Percentiles rank a stretch among this genome's conserved stretches.
Conservation (phyloP, 1,140 invertebrate species). For the Hesperophylax magnus region DNA sequence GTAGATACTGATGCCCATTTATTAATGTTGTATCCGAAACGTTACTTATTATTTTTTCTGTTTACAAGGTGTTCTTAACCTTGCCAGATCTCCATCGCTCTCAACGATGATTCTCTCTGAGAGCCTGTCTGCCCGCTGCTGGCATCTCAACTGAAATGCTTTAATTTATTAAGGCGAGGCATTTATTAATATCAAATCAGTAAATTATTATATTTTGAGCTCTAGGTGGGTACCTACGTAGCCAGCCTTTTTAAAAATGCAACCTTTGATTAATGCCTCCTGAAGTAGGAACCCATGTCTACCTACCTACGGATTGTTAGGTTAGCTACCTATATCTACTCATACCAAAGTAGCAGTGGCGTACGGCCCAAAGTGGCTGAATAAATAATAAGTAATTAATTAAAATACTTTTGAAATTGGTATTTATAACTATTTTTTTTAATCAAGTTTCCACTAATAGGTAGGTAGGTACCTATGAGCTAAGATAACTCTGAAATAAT, state of each 20-base stretch:
- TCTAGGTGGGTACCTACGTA: not conserved
- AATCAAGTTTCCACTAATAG: too few species aligned
- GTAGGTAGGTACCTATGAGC: not conserved
- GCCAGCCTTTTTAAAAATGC: not conserved
- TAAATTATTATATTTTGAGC: too few species aligned
- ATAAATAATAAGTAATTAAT: too few species aligned
- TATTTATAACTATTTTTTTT: too few species aligned
- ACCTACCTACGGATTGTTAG: not conserved
- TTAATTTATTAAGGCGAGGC: not conserved
- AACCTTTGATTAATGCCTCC: too few species aligned
- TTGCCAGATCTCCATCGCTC: constrained; percentile 27
- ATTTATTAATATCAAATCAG: not conserved
- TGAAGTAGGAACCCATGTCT: not conserved
- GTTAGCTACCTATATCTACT: too few species aligned
- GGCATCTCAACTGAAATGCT: not conserved
- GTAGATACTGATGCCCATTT: constrained; percentile 44
- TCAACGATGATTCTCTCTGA: too few species aligned
- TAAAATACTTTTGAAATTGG: too few species aligned
- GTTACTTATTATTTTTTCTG: constrained; percentile 40
- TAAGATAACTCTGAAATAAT: too few species aligned
- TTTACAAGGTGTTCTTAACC: constrained; percentile 38
- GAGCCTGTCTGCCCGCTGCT: not conserved
- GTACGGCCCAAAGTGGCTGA: too few species aligned
- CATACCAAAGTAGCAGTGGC: too few species aligned
- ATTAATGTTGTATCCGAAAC: constrained; percentile 31